phyloP scores from a whole-genome alignment of 2,888 invertebrate genomes.

The Noctua janthina region DNA sequence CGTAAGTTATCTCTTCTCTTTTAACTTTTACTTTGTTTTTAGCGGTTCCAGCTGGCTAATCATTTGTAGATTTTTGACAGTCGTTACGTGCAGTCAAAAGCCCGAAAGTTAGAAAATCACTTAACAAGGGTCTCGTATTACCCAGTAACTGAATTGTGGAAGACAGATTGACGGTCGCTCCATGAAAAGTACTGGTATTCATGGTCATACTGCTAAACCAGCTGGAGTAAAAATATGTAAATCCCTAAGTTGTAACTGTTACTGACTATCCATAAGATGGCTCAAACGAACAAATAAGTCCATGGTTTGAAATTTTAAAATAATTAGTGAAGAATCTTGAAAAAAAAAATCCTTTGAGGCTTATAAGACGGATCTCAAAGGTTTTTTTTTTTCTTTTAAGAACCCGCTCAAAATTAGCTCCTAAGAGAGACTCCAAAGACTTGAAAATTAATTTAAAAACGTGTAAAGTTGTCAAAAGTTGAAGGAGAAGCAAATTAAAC shows the following conservation, averaged over 20 bases:
- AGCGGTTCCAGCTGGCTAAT: not conserved
- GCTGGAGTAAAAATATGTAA: not conserved
- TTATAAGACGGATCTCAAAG: not conserved
- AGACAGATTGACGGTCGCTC: not conserved
- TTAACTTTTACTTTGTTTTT: not conserved
- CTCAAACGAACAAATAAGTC: not conserved
- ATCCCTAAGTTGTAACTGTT: not conserved
- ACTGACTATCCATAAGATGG: not conserved
- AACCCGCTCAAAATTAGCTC: not conserved
- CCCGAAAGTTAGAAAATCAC: not conserved
- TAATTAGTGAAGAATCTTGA: not conserved
- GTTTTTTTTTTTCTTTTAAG: not conserved
- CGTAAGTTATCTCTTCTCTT: conserved; percentile 84
- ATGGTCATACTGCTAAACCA: not conserved
- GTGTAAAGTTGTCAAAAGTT: not conserved
- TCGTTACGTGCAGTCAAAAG: too few species aligned
- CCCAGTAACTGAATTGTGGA: not conserved
- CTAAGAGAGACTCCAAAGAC: not conserved
- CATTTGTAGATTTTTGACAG: not conserved
- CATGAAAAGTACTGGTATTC: not conserved
- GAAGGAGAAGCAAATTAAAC: not conserved
- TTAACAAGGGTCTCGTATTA: not conserved
- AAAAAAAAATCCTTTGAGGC: not conserved
- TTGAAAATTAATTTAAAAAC: not conserved
- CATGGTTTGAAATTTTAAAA: not conserved